Percentiles rank a stretch among this genome's conserved stretches.
phyloP scores from a whole-genome alignment of 2,113 vertebrate species.

The Macquaria australasica region DNA sequence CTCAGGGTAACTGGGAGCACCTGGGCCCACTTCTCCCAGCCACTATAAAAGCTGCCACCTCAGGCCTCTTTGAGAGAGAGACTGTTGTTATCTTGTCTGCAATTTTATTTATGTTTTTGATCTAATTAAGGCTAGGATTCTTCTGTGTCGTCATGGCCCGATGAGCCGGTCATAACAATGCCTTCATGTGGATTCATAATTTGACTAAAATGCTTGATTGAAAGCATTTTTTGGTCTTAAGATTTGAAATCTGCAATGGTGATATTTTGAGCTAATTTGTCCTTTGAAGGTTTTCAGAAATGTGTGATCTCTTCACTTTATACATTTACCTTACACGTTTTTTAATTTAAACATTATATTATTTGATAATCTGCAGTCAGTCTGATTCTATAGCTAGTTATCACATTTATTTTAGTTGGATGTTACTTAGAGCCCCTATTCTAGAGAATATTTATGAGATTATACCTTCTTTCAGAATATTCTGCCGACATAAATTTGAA shows the following conservation, averaged over 20 bases:
- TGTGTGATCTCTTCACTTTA: neutral
- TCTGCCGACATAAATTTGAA: neutral
- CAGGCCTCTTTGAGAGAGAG: no score
- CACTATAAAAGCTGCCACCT: neutral
- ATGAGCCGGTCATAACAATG: neutral
- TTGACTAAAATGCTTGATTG: neutral
- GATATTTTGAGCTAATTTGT: neutral
- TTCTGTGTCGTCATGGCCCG: no score
- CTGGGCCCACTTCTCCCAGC: neutral
- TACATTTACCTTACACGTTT: neutral
- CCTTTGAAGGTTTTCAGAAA: neutral
- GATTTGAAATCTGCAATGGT: neutral
- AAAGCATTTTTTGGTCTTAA: neutral
- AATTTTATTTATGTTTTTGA: neutral
- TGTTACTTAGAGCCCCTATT: neutral
- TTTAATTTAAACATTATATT: neutral
- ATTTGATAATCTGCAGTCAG: neutral
- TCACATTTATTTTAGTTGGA: neutral
- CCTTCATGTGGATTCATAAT: constrained; percentile 1
- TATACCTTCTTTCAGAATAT: neutral
- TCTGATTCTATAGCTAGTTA: neutral
- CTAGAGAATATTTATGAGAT: neutral
- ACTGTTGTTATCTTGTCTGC: no score
- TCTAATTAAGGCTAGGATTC: neutral
- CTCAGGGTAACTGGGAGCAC: neutral